Percentiles rank a stretch among this genome's conserved stretches.
These are phyloP conservation scores for Nebria salina DNA, from an alignment of 2,888 invertebrate species.

Conservation along the genomic window DNA sequence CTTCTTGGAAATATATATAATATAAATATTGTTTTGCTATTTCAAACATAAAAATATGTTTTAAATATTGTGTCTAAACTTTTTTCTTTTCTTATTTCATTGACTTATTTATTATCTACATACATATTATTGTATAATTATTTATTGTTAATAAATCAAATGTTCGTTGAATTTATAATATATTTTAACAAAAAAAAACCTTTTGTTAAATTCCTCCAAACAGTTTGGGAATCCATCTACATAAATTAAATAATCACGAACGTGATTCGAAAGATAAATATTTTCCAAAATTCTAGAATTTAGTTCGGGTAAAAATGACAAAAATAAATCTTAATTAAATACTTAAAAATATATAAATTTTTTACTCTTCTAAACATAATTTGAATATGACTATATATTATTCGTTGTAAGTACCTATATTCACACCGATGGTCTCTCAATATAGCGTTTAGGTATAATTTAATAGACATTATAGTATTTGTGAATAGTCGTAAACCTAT, in stretches of 20 bases:
- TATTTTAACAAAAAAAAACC: background rate
- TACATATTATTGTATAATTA: background rate
- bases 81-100: too few species aligned
- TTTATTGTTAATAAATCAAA: background rate
- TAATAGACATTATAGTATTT: conserved; percentile 4
- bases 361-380: too few species aligned
- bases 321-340: too few species aligned
- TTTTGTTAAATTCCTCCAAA: background rate
- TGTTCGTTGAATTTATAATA: background rate
- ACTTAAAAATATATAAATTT: too few species aligned
- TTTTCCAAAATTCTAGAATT: background rate
- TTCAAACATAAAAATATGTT: too few species aligned
- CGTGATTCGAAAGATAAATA: background rate
- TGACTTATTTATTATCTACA: too few species aligned
- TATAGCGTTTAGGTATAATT: conserved; percentile 10
- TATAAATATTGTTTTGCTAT: too few species aligned
- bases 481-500: background rate
- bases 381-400: too few species aligned
- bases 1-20: too few species aligned
- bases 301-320: too few species aligned
- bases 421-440: background rate
- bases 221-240: background rate
- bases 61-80: too few species aligned
- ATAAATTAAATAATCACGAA: background rate
- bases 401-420: background rate